These are phyloP conservation scores for Daktulosphaira vitifoliae DNA, from an alignment of 1,140 invertebrate species.

Conservation along the genomic window DNA sequence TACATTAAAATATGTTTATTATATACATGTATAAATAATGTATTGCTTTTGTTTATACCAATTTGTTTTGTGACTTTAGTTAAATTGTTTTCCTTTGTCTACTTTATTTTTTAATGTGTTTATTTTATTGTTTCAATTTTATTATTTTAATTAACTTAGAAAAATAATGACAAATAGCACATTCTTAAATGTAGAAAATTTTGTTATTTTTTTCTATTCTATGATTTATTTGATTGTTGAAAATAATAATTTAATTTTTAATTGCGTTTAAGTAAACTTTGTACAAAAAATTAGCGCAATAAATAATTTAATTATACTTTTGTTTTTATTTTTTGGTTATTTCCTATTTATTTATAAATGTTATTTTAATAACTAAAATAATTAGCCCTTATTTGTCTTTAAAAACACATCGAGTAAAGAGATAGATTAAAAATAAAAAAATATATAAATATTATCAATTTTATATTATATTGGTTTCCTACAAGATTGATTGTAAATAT, in stretches of 20 bases:
- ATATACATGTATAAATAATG: constrained; percentile 32
- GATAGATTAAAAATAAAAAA: background rate
- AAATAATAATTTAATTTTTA: constrained; percentile 30
- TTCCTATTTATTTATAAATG: constrained; percentile 7
- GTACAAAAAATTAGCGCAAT: constrained; percentile 33
- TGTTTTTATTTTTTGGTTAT: constrained; percentile 19
- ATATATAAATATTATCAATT: background rate
- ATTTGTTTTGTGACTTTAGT: constrained; percentile 24
- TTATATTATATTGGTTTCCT: too few relatives aligned
- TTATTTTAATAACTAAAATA: constrained; percentile 5
- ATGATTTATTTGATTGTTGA: constrained; percentile 32
- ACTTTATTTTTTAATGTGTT: constrained; percentile 15
- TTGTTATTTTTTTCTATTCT: constrained; percentile 33
- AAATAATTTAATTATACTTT: constrained; percentile 30
- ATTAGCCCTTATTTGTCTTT: constrained; percentile 16
- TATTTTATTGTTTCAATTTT: constrained; percentile 29
- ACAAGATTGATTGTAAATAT: too few relatives aligned
- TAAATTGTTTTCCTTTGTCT: constrained; percentile 14
- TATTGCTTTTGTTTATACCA: constrained; percentile 30
- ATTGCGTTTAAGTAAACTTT: constrained; percentile 33
- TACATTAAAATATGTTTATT: constrained; percentile 33
- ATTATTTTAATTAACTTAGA: constrained; percentile 28
- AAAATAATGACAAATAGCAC: constrained; percentile 1
- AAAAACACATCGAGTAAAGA: too few relatives aligned
- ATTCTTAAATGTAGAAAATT: constrained; percentile 22